Evolutionary conservation across 2,113 vertebrate species (phyloP), one percentile per base, ranked within the genome.

Genomic region (Ptilorrhoa leucosticta): DNA sequence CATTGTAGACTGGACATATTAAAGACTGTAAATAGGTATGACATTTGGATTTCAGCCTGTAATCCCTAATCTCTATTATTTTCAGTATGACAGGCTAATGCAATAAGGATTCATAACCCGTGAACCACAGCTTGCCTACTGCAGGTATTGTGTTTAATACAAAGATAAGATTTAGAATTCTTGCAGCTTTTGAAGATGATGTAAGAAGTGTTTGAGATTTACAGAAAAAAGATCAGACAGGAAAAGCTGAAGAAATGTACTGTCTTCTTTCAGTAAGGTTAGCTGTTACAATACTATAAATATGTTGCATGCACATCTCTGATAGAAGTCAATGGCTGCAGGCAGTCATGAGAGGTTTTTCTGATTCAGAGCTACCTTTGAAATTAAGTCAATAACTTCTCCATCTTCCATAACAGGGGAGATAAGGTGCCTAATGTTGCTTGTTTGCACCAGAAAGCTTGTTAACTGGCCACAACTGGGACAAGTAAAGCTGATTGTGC

Each of bases 11-110:
- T 66, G 11, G 42, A 89, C 30, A 50, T 86, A 48, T 37, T 87
- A 77, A 77, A 75, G 80, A 87, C 42, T 66, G 72, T n/a, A 75
- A 93, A 86, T 83, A 70, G 13, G 33, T 40, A 58, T 37, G 50
- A 45, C 51, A 78, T 84, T 89, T 87, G 51, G 39, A 89, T 81
- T 89, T 89, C 81, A 81, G 66, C 15, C 30, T 45, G 10, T 89
- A 93, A 89, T 92, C 63, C 63, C 47, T 85, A 90, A 93, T 89
- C 77, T 66, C 35, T 87, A 23, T 81, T 89, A 61, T 87, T 95
- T 92, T 87, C 83, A 77, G 56, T 70, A 22, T 42, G 42, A 28
- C 6, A 31, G 54, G 28, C 35, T 84, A 65, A 53, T 61, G n/a
- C 7, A 11, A 47, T 73, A 78, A 7, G 40, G n/a, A 70, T 83